Evolutionary conservation across 1,140 invertebrate species (phyloP).

Genomic region (Temnothorax nylanderi): DNA sequence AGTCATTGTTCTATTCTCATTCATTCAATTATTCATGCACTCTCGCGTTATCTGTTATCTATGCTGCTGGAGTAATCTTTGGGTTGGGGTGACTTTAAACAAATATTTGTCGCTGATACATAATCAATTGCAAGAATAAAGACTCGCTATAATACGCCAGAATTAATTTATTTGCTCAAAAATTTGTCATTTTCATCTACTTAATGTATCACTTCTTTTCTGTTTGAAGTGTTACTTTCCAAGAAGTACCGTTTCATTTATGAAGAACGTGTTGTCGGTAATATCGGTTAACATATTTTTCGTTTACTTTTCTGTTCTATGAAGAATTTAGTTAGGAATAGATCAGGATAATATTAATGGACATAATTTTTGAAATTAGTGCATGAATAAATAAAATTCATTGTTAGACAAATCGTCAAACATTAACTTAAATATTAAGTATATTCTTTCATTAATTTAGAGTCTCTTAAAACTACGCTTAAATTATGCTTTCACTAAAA

Average conservation of each 20-base stretch:
- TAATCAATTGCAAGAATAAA: background rate
- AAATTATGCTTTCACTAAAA: background rate
- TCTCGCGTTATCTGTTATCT: constrained; percentile 1
- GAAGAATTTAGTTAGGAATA: background rate
- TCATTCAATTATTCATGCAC: constrained; percentile 22
- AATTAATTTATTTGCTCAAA: background rate
- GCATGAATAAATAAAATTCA: no score
- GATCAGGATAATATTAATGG: background rate
- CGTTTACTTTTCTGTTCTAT: background rate
- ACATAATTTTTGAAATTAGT: background rate
- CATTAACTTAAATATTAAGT: no score
- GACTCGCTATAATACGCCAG: background rate
- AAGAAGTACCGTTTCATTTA: background rate
- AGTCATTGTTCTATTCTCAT: background rate
- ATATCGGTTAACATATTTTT: background rate
- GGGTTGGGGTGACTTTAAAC: background rate
- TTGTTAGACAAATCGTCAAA: no score
- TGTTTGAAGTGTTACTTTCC: background rate
- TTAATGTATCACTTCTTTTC: background rate
- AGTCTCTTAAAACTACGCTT: background rate
- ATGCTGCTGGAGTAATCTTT: background rate
- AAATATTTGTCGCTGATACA: constrained; percentile 9
- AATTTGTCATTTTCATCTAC: background rate
- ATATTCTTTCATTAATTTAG: no score
- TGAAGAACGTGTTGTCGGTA: background rate